Base-by-base conservation (phyloP, 1,140 invertebrate species). In the Plodia interpunctella region DNA sequence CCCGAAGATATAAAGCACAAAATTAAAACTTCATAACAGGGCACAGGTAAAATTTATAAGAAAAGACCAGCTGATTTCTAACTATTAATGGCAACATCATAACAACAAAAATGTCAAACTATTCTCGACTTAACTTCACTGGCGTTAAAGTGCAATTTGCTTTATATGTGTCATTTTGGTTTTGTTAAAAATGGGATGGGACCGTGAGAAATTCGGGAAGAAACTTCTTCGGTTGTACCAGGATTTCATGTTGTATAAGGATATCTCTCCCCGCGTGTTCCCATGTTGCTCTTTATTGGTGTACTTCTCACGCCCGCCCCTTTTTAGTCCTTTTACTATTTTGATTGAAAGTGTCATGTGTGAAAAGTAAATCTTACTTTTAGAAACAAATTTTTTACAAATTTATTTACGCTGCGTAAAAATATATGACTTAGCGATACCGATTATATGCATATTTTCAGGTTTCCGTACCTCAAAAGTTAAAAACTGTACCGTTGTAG, bases 161-260 rank as follows among this genome's bases (percentile, higher is more conserved):
- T 21, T 32, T 32, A 11, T 19, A 49, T 19, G n/a, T 20, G 3
- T 59, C 56, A 53, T 65, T 66, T 74, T 70, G 64, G 71, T 72
- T 78, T 78, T 74, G 70, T 66, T 70, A 78, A 80, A 82, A 79
- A 73, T 67, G 63, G 74, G 76, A 79, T 76, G 64, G 62, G 71
- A 89, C 69, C 87, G 87, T 89, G 87, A 89, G 87, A 89, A 89
- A 85, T 87, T 87, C 79, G 79, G 82, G 79, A 85, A 83, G 74
- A 82, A 87, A 87, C 78, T 85, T 87, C 84, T 89, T 87, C 79
- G 68, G 64, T 62, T 44, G 53, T 80, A 89, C 84, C 65, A 89
- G 84, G 87, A 66, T 49, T 5, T n/a, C 72, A 87, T 78, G 54
- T 55, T 55, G 0, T 35, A 49, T 49, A 30, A 70, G 57, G 76